These are phyloP conservation scores for Spermophilus dauricus DNA, from an alignment of 2,113 vertebrate genomes.

Conservation along the genomic window DNA sequence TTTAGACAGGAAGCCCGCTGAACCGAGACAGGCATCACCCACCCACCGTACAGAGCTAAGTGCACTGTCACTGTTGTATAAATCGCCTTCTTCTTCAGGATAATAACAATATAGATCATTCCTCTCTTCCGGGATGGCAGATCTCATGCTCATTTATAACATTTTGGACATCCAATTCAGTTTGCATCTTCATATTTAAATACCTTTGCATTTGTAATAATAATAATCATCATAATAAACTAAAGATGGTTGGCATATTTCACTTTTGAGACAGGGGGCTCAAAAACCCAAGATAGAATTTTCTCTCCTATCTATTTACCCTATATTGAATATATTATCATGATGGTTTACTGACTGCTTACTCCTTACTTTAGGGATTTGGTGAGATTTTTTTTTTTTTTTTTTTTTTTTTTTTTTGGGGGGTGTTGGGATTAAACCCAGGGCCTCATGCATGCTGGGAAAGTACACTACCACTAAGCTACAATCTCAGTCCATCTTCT, in stretches of 20 bases:
- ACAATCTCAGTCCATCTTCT: not conserved
- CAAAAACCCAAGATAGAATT: not conserved
- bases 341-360: not conserved
- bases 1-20: constrained; percentile 81
- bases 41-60: constrained; percentile 53
- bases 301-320: constrained; percentile 8
- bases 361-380: not conserved
- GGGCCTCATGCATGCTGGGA: too few relatives aligned
- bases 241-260: constrained; percentile 68
- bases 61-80: constrained; percentile 70
- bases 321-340: not conserved
- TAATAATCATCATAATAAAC: constrained; percentile 69
- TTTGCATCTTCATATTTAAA: constrained; percentile 77
- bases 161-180: constrained; percentile 80
- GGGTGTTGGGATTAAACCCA: too few relatives aligned
- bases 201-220: constrained; percentile 75
- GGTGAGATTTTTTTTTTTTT: not conserved
- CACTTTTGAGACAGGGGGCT: constrained; percentile 5
- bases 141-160: constrained; percentile 79
- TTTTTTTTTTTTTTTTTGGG: too few relatives aligned
- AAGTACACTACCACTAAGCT: too few relatives aligned
- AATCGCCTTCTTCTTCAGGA: constrained; percentile 67
- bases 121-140: constrained; percentile 62
- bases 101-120: constrained; percentile 83
- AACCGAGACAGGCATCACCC: constrained; percentile 65